Percentiles rank a stretch among this genome's conserved stretches.
phyloP scores from a whole-genome alignment of 1,140 invertebrate genomes.

The Ceratina australensis region DNA sequence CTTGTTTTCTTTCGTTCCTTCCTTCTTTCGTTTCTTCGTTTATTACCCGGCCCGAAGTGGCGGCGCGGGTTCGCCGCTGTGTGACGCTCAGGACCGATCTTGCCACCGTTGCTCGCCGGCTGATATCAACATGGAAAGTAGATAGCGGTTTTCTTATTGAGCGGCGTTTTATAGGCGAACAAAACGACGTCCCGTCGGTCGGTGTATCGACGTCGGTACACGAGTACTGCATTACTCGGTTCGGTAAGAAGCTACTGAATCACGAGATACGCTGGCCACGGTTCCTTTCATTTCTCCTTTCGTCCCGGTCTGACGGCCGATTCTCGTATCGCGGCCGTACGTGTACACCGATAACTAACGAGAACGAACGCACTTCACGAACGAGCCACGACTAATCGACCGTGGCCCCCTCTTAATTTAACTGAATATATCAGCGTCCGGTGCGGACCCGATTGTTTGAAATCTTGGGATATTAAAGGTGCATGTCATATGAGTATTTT shows the following conservation, averaged over 20 bases:
- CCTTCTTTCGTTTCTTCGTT: background rate
- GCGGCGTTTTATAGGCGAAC: conserved; percentile 54
- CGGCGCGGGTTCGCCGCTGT: conserved; percentile 42
- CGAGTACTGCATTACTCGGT: conserved; percentile 74
- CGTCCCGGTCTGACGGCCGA: conserved; percentile 50
- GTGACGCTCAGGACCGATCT: conserved; percentile 51
- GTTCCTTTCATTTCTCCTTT: conserved; percentile 55
- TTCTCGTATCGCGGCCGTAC: conserved; percentile 57
- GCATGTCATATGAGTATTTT: background rate
- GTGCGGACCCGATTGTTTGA: conserved; percentile 10
- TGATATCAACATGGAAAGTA: conserved; percentile 53
- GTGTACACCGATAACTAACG: conserved; percentile 67
- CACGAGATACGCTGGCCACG: conserved; percentile 62
- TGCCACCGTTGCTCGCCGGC: conserved; percentile 34
- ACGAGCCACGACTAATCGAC: conserved; percentile 61
- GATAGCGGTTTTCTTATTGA: conserved; percentile 72
- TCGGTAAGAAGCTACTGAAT: conserved; percentile 72
- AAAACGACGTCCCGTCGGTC: conserved; percentile 49
- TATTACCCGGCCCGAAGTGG: conserved; percentile 46
- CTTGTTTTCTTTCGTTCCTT: background rate
- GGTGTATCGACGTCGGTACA: conserved; percentile 67
- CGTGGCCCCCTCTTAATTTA: conserved; percentile 69
- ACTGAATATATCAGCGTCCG: conserved; percentile 32
- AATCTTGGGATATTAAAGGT: conserved; percentile 39
- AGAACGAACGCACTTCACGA: conserved; percentile 67